Conservation (phyloP, 2,113 vertebrate species). For the Isurus oxyrinchus region DNA sequence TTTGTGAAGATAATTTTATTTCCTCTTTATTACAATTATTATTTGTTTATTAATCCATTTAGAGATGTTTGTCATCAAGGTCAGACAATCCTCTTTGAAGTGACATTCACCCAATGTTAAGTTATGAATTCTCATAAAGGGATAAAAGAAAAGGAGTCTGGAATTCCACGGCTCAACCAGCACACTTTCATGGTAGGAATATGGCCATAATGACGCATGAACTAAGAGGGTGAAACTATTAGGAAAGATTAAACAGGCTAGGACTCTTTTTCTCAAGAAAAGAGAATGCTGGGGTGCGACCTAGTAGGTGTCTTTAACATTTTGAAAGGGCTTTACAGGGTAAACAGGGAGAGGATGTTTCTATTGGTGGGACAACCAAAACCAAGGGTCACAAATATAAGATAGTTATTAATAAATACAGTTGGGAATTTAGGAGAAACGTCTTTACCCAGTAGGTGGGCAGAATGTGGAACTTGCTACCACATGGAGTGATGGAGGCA, state of each 20-base stretch:
- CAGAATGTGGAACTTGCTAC: too few species aligned
- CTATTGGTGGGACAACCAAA: too few species aligned
- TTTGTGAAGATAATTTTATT: not conserved
- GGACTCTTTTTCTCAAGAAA: not conserved
- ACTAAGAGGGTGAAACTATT: not conserved
- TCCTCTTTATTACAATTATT: not conserved
- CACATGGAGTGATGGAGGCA: too few species aligned
- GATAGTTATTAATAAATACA: too few species aligned
- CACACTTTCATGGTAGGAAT: not conserved
- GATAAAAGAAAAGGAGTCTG: not conserved
- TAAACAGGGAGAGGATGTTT: too few species aligned
- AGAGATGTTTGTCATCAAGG: not conserved
- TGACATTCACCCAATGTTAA: not conserved
- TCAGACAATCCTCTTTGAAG: not conserved
- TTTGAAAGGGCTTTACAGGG: not conserved
- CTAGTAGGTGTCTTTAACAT: not conserved
- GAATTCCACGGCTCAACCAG: not conserved
- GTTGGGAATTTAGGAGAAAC: too few species aligned
- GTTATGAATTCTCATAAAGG: not conserved
- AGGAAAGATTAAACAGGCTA: too few species aligned
- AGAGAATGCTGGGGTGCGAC: not conserved
- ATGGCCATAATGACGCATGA: too few species aligned
- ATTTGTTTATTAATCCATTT: not conserved
- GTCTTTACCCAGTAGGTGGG: too few species aligned
- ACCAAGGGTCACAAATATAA: too few species aligned